Evolutionary conservation across 1,140 invertebrate genomes (phyloP), one percentile per base, ranked within the genome.

Genomic region (Drosophila seguyi): DNA sequence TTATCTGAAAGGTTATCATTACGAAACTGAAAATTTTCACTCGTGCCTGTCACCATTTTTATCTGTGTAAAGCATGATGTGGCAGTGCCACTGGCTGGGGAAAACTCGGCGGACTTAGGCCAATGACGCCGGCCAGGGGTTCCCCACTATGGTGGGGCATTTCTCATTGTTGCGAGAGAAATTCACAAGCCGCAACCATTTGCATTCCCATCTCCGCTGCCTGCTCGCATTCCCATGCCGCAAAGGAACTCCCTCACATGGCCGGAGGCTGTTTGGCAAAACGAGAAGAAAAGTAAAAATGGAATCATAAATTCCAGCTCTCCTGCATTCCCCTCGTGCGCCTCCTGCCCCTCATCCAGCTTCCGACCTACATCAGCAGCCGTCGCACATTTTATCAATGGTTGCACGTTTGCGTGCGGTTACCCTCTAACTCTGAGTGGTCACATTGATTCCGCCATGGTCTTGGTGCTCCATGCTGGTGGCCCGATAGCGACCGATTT

Each of bases 351-450:
- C 16, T 16, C 25, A 38, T 18, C 10, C 73, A 44, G 63, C 50
- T 25, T 58, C 10, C 67, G 55, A 88, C 76, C 71, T 73, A 79
- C 82, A 79, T 81, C 82, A 81, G 79, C 81, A 85, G 45, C 69
- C 55, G 41, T 71, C 60, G 50, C 81, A 68, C 80, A 79, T 79
- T 83, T 83, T 75, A 83, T 79, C 80, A 84, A 69, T 59, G 60
- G 76, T 50, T 57, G 58, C 68, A 81, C 65, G 73, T 71, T 81
- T 69, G 52, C 60, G 74, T 74, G 22, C 34, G 69, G 69, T 47
- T 74, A 74, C 71, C 69, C 71, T 74, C 62, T 48, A 38, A 29
- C 38, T 45, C 18, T 22, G 38, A 14, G 44, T 59, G 69, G 67
- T 50, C 29, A 13, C 39, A 44, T 69, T 25, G 66, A 48, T 39